These are phyloP conservation scores for Dendrolimus houi DNA, from an alignment of 2,888 invertebrate species.

Conservation along the genomic window DNA sequence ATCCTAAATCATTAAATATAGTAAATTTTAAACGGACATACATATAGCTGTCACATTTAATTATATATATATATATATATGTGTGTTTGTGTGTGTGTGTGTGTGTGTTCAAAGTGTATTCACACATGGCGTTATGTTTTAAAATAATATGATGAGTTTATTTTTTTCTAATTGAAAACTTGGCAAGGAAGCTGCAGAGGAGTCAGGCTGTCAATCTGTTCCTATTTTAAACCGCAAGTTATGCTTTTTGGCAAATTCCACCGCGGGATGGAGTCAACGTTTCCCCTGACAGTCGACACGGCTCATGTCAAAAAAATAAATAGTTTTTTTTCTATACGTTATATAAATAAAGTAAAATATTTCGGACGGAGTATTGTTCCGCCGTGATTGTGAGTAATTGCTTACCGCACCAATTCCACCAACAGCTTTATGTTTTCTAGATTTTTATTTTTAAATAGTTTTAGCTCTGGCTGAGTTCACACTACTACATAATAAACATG, in stretches of 20 bases:
- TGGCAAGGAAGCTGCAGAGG: constrained; percentile 63
- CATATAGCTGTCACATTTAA: background rate
- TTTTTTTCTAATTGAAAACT: constrained; percentile 68
- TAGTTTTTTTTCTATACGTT: constrained; percentile 34
- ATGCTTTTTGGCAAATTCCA: constrained; percentile 61
- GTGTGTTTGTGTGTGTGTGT: too few species aligned
- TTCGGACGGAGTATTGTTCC: constrained; percentile 44
- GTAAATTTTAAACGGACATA: too few species aligned
- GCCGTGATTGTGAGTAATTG: constrained; percentile 45
- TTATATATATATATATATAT: too few species aligned
- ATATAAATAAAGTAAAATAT: constrained; percentile 37
- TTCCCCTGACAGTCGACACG: constrained; percentile 62
- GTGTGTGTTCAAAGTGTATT: constrained; percentile 4
- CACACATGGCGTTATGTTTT: constrained; percentile 38
- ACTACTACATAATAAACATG: too few species aligned
- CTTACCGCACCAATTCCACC: constrained; percentile 21
- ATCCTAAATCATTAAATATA: too few species aligned
- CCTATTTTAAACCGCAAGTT: constrained; percentile 53
- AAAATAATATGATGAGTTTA: constrained; percentile 33
- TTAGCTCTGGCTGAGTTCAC: background rate
- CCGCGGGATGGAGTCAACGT: constrained; percentile 62
- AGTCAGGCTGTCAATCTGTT: constrained; percentile 58
- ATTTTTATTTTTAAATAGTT: constrained; percentile 3
- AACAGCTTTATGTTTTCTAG: constrained; percentile 4
- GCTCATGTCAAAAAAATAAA: constrained; percentile 47